Conservation (phyloP, 2,797 vertebrate genomes). For the Capromys pilorides region DNA sequence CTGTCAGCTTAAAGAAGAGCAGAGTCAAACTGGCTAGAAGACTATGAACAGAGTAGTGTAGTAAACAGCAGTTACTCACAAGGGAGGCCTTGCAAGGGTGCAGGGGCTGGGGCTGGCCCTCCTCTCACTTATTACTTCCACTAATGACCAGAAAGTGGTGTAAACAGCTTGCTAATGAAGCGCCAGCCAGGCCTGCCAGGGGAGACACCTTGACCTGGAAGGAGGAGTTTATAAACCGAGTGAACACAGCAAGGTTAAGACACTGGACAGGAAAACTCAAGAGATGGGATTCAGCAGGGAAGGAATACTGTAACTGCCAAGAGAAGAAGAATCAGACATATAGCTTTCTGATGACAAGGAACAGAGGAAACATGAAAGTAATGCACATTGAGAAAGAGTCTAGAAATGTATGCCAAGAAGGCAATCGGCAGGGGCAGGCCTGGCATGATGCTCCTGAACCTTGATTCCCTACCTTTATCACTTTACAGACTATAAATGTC, state of each 20-base stretch:
- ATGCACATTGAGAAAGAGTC: neutral
- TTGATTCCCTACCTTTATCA: neutral
- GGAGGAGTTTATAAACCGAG: neutral
- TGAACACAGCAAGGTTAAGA: conserved; percentile 51
- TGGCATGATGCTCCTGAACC: neutral
- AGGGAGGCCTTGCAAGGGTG: conserved; percentile 31
- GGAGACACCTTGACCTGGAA: neutral
- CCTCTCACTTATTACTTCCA: conserved; percentile 23
- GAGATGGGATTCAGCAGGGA: conserved; percentile 36
- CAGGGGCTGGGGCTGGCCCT: neutral
- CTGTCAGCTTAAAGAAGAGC: conserved; percentile 46
- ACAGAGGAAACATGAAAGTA: neutral
- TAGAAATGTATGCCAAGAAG: neutral
- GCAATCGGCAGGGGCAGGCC: neutral
- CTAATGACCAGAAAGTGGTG: conserved; percentile 48
- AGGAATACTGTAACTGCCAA: conserved; percentile 19
- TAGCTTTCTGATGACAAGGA: neutral
- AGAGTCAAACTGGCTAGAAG: conserved; percentile 41
- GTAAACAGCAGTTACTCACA: conserved; percentile 35
- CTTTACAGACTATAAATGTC: neutral
- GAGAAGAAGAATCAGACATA: neutral
- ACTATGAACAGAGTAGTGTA: conserved; percentile 22
- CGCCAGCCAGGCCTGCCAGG: neutral
- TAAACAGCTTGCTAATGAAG: conserved; percentile 68
- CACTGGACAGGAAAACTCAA: conserved; percentile 44